phyloP scores from a whole-genome alignment of 2,113 vertebrate genomes.

The Sciurus niger region DNA sequence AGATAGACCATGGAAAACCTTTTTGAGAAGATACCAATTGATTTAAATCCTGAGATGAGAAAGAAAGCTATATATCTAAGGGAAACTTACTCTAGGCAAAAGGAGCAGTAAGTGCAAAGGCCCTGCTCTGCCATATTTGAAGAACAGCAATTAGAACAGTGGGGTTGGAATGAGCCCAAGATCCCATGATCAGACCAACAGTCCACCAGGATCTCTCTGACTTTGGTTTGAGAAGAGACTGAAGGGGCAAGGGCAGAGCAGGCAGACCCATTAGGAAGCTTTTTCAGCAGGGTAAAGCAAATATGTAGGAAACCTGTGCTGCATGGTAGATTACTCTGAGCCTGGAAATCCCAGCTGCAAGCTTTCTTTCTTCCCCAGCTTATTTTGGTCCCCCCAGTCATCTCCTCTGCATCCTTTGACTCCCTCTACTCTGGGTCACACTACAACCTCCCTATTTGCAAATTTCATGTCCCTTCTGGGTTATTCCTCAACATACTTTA shows the following conservation, averaged over 20 bases:
- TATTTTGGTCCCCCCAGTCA: not conserved
- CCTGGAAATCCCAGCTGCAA: not conserved
- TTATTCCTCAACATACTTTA: not conserved
- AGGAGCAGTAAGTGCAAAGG: not conserved
- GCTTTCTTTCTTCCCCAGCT: not conserved
- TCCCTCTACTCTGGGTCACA: not conserved
- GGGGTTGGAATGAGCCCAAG: not conserved
- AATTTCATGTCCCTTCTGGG: not conserved
- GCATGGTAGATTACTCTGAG: not conserved
- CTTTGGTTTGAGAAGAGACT: not conserved
- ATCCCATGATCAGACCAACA: not conserved
- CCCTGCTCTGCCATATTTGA: not conserved
- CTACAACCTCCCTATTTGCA: not conserved
- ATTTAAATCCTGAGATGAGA: not conserved
- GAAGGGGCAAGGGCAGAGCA: not conserved
- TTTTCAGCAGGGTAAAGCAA: not conserved
- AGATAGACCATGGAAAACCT: not conserved
- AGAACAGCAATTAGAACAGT: not conserved
- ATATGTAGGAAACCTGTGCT: not conserved
- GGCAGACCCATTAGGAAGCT: not conserved
- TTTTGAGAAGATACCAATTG: not conserved
- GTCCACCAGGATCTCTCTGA: not conserved
- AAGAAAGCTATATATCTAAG: not conserved
- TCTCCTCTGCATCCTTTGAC: not conserved
- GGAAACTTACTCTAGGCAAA: not conserved